Evolutionary conservation across 2,888 invertebrate genomes (phyloP), one percentile per base, ranked within the genome.

Genomic region (Rhagophthalmus giganteus): DNA sequence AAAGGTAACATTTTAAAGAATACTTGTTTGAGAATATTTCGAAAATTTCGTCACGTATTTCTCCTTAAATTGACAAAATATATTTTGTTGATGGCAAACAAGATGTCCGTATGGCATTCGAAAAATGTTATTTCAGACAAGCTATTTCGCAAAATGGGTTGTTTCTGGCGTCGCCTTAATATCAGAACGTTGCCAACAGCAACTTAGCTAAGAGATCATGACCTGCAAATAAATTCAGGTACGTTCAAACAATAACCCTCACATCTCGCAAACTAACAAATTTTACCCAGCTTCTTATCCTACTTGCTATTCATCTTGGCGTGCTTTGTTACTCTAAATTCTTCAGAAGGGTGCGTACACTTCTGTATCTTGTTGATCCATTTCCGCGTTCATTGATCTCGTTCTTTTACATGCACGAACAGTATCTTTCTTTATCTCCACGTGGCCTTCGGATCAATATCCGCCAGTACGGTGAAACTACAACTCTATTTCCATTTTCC

Each of bases 361-460:
- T 16, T 34, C 28, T 37, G 15, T 38, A 46, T 37, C 25, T 28
- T 37, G 45, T 38, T 41, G 41, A 35, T 41, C 48, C 37, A 33
- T 48, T 34, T 40, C 31, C 31, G 35, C 30, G 37, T 47, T 13
- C 30, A 38, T 47, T 24, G 31, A 42, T 20, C 41, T 48, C 40
- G 24, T 30, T 42, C 26, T 37, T 42, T 26, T 44, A 28, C 26
- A 44, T 37, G 35, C 38, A 42, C 15, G 33, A 14, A 46, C 25
- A 41, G 39, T 31, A 26, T 45, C 45, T 46, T 45, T 40, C 52
- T 53, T 47, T 46, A 41, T 46, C 31, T 32, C 53, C 53, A 53
- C 53, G 47, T 44, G 52, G 40, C 41, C 15, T 14, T n/a, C 20
- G 39, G 48, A 53, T 53, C 53, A 35, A 53, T 53, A 53, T 26